Conservation (phyloP, 2,888 invertebrate species). For the Taenaris catops region DNA sequence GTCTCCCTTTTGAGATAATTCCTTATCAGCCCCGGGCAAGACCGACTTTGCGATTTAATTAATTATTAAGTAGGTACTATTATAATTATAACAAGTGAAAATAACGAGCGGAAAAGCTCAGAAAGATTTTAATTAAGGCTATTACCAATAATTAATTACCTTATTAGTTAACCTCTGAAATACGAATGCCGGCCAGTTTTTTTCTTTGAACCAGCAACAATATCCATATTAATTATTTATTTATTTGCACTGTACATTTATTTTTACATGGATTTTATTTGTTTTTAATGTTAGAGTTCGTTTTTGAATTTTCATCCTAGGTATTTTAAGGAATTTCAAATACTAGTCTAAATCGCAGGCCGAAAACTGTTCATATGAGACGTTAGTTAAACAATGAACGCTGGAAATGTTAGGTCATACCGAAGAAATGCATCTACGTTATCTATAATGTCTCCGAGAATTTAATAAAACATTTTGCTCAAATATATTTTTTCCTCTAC, state of each 20-base stretch:
- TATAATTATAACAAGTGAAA: slow-evolving; percentile 4
- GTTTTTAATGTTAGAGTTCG: too few relatives aligned
- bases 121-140: slow-evolving; percentile 8
- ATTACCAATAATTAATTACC: slow-evolving; percentile 10
- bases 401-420: too few relatives aligned
- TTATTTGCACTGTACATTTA: too few relatives aligned
- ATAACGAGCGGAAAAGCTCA: slow-evolving; percentile 2
- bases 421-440: slow-evolving; percentile 1
- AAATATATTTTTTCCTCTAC: slow-evolving; percentile 14
- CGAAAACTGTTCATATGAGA: too few relatives aligned
- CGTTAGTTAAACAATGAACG: too few relatives aligned
- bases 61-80: slow-evolving; percentile 3
- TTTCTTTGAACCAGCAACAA: background rate
- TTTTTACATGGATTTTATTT: too few relatives aligned
- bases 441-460: slow-evolving; percentile 7
- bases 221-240: slow-evolving; percentile 2
- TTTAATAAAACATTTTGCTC: slow-evolving; percentile 13
- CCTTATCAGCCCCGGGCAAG: background rate
- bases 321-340: too few relatives aligned
- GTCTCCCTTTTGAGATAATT: too few relatives aligned
- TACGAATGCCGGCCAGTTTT: background rate
- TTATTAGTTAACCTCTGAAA: slow-evolving; percentile 7
- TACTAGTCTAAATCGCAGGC: too few relatives aligned
- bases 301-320: too few relatives aligned
- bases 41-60: slow-evolving; percentile 2